Evolutionary conservation across 92 coral and sea anemone genomes (phyloP).

Genomic region (Phenganax stokvisi): DNA sequence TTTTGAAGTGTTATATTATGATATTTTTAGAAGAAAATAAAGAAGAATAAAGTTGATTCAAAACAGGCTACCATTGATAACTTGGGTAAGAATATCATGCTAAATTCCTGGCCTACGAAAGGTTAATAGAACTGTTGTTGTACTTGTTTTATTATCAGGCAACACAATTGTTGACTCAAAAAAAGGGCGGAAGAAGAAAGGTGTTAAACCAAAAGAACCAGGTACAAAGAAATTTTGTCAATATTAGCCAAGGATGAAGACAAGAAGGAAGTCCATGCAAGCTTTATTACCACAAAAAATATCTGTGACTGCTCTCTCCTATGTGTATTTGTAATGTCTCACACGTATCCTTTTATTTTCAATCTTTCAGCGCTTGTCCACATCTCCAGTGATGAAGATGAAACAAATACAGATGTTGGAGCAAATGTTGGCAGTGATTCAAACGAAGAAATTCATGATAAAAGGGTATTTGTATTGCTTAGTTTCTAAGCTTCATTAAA

Average conservation of each 20-base stretch:
- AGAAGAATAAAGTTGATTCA: not conserved
- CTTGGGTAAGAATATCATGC: not conserved
- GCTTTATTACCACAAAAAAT: too few relatives aligned
- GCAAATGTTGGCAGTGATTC: not conserved
- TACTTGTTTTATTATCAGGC: not conserved
- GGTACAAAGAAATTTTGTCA: not conserved
- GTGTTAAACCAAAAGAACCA: not conserved
- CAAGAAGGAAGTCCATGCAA: too few relatives aligned
- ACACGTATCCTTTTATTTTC: too few relatives aligned
- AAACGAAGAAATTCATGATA: too few relatives aligned
- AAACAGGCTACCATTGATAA: not conserved
- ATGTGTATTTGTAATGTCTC: too few relatives aligned
- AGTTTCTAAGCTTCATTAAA: too few relatives aligned
- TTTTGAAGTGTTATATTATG: not conserved
- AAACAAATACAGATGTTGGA: not conserved
- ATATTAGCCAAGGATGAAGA: too few relatives aligned
- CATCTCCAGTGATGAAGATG: conserved; percentile 32
- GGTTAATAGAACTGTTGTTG: not conserved
- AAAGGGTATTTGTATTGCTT: too few relatives aligned
- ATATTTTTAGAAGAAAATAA: not conserved
- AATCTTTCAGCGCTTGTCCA: conserved; percentile 13
- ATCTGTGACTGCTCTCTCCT: too few relatives aligned
- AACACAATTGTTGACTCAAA: not conserved
- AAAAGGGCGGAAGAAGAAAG: not conserved
- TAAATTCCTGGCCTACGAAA: not conserved